A percentile compares a stretch with the other conserved stretches of the same genome.
Evolutionary conservation across 1,140 invertebrate genomes (phyloP).

Genomic region (Maniola jurtina): DNA sequence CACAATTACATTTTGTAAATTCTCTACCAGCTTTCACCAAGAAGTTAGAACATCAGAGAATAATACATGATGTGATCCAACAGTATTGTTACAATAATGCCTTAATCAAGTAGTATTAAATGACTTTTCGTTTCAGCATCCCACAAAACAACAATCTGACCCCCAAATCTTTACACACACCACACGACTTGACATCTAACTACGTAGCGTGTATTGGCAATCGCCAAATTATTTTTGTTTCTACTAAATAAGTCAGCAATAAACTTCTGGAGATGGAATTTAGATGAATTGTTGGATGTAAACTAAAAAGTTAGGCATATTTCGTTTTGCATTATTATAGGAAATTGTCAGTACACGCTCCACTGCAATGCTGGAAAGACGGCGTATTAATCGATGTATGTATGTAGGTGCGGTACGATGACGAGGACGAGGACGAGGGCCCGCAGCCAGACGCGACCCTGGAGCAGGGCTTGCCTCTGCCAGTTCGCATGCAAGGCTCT

Average conservation of each 20-base stretch:
- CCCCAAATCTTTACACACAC: not conserved
- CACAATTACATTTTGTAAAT: not conserved
- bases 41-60: conserved; percentile 12
- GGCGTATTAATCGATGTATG: conserved; percentile 6
- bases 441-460: conserved; percentile 95
- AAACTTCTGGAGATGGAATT: not conserved
- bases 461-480: conserved; percentile 94
- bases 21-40: not conserved
- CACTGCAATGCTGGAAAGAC: not conserved
- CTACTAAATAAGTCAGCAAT: not conserved
- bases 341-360: conserved; percentile 7
- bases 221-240: not conserved
- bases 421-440: conserved; percentile 97
- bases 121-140: not conserved
- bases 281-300: no score
- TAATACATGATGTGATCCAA: conserved; percentile 22
- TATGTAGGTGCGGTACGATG: conserved; percentile 93
- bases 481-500: conserved; percentile 91
- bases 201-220: conserved; percentile 4
- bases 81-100: conserved; percentile 38
- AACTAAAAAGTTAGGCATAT: not conserved
- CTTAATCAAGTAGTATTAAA: conserved; percentile 23
- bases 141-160: not conserved
- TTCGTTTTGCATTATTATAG: not conserved
- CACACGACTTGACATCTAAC: not conserved